Evolutionary conservation across 2,888 invertebrate genomes (phyloP), one percentile per base, ranked within the genome.

Genomic region (Stictocephala bisonia): DNA sequence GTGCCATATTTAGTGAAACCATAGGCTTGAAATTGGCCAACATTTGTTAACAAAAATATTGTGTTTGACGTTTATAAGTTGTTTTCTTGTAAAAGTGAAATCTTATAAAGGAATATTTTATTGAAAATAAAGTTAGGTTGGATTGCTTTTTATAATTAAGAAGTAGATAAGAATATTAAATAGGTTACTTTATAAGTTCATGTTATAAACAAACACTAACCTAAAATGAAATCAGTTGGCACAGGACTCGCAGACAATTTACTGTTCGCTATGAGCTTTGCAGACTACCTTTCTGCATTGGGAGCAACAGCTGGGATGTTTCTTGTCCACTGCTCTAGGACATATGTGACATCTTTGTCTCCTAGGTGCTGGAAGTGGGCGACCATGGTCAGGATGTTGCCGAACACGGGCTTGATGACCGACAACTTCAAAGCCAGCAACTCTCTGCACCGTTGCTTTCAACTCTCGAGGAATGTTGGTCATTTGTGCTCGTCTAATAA

Each of bases 391-490:
- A n/a, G 53, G 53, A 6, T 4, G 53, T n/a, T n/a, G n/a, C n/a
- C n/a, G n/a, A n/a, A n/a, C n/a, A n/a, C n/a, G n/a, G 20, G 53
- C 3, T 18, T 66, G 40, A 6, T 20, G 1, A 40, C 2, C 40
- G 3, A 41, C 24, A n/a, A n/a, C n/a, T n/a, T n/a, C n/a, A n/a
- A n/a, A n/a, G 3, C 24, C 13, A 3, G 11, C 18, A 41, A 24
- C 11, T 18, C 26, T 40, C n/a, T 24, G 6, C 1, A 66, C 15
- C 1, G 41, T 22, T 24, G n/a, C 3, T 1, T 15, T 15, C 4
- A 66, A 41, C 15, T 66, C 66, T 26, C 26, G 15, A 3, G 66
- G 20, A 9, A 66, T 4, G 24, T 20, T 53, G 41, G 11, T 66
- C 13, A 41, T 40, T 9, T 41, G 44, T 1, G 15, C 13, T 22